phyloP scores from a whole-genome alignment of 2,113 vertebrate genomes.

The Psophia crepitans region DNA sequence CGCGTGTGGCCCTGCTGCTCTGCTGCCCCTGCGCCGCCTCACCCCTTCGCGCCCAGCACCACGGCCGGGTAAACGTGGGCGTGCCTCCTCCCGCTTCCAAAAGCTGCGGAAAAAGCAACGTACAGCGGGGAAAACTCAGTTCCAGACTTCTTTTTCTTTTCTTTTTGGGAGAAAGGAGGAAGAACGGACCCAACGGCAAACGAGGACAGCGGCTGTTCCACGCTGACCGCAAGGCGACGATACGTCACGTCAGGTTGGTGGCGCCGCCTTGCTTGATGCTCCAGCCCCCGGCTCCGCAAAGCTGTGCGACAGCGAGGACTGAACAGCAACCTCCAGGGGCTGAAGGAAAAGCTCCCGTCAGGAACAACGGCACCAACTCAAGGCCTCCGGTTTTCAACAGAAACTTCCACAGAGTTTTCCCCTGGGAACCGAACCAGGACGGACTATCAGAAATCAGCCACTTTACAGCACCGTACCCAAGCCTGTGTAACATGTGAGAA shows the following conservation, averaged over 20 bases:
- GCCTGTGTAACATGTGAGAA: not conserved
- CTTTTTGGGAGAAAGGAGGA: not conserved
- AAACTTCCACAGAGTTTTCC: not conserved
- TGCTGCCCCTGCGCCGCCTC: not conserved
- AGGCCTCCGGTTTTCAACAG: not conserved
- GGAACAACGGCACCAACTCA: not conserved
- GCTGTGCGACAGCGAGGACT: too few relatives aligned
- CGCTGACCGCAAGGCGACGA: not conserved
- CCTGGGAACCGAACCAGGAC: not conserved
- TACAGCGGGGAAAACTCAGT: fast-evolving
- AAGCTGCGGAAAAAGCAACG: not conserved
- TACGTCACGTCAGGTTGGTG: not conserved
- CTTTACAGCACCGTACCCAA: not conserved
- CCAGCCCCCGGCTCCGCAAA: too few relatives aligned
- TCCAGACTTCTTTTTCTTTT: too few relatives aligned
- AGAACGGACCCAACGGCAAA: too few relatives aligned
- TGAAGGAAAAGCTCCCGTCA: not conserved
- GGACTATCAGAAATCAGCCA: not conserved
- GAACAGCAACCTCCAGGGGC: not conserved
- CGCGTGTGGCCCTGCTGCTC: not conserved
- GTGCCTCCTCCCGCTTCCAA: fast-evolving
- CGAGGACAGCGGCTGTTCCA: not conserved
- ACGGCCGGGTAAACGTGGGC: too few relatives aligned
- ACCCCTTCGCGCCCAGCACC: not conserved
- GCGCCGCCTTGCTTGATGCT: not conserved